phyloP scores from a whole-genome alignment of 1,140 invertebrate species.

The Drosophila nigrodunni region DNA sequence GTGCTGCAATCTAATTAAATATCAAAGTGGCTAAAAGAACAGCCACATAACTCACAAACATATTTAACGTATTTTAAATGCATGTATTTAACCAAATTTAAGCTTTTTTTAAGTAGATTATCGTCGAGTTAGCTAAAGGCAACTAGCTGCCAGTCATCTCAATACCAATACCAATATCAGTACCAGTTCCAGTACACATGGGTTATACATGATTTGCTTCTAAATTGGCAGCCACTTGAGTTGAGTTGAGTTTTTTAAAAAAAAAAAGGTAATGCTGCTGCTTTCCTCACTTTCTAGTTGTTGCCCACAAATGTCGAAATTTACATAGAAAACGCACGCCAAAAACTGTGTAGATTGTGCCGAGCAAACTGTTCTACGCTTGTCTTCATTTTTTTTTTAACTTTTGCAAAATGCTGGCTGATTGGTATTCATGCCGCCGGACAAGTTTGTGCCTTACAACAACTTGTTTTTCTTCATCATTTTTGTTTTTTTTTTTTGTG shows the following conservation, averaged over 20 bases:
- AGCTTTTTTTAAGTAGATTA: background rate
- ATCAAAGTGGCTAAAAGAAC: too few species aligned
- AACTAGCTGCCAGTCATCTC: background rate
- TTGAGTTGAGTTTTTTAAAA: too few species aligned
- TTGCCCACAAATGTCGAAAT: background rate
- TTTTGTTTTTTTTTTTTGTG: background rate
- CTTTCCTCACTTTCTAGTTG: background rate
- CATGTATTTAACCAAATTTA: background rate
- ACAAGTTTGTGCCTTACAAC: conserved; percentile 1
- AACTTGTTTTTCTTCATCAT: background rate
- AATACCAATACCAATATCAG: too few species aligned
- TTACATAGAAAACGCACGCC: background rate
- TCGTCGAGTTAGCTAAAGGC: background rate
- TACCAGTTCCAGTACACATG: background rate
- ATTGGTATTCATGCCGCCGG: conserved; percentile 17
- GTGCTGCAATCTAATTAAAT: too few species aligned
- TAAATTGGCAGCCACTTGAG: background rate
- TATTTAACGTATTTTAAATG: too few species aligned
- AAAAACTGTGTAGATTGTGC: background rate
- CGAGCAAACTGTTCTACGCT: background rate
- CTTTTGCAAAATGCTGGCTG: background rate
- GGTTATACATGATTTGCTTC: background rate
- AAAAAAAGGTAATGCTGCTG: background rate
- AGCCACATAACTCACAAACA: too few species aligned
- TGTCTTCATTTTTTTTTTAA: background rate